phyloP scores from a whole-genome alignment of 1,140 invertebrate species.

The Sarcophaga peregrina region DNA sequence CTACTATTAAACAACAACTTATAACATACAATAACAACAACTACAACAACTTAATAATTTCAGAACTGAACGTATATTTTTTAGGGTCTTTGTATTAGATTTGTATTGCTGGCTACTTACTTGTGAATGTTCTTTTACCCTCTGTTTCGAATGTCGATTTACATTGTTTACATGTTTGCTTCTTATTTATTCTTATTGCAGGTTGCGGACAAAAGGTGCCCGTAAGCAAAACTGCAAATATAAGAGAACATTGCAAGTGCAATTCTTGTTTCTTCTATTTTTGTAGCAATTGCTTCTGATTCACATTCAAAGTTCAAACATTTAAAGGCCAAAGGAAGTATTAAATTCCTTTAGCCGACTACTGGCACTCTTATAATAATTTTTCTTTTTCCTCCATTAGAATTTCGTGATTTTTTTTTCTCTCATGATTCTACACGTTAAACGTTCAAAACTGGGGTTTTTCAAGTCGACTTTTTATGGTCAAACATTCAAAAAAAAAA shows the following conservation, averaged over 20 bases:
- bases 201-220: slow-evolving; percentile 80
- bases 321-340: background rate
- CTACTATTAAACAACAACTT: slow-evolving; percentile 30
- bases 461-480: background rate
- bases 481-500: background rate
- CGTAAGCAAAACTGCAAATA: slow-evolving; percentile 76
- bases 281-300: background rate
- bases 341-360: no score
- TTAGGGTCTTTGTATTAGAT: background rate
- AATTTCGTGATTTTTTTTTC: no score
- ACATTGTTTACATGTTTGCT: background rate
- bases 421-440: background rate
- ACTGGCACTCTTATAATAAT: no score
- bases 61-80: background rate
- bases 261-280: background rate
- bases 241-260: slow-evolving; percentile 87
- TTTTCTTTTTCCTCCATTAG: no score
- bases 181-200: slow-evolving; percentile 56
- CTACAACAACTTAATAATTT: slow-evolving; percentile 15
- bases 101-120: no score
- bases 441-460: background rate
- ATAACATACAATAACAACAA: background rate
- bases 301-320: background rate
- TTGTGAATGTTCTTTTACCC: background rate
- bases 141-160: background rate